Evolutionary conservation across 2,888 invertebrate genomes (phyloP).

Genomic region (Serrognathus titanus): DNA sequence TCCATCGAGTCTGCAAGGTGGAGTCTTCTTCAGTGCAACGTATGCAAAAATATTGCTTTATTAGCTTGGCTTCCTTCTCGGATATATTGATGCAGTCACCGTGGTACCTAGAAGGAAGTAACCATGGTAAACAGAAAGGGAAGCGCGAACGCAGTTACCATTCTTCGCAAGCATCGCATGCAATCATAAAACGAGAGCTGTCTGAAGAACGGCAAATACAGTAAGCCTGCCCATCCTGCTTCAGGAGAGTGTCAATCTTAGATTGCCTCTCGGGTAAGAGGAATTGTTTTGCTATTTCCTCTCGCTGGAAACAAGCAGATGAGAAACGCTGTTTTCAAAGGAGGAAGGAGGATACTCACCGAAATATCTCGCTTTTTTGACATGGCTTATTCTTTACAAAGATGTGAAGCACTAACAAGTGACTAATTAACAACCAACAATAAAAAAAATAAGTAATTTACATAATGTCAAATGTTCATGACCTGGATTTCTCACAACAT

Average conservation of each 20-base stretch:
- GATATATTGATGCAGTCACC: slow-evolving; percentile 96
- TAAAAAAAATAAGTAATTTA: too few species aligned
- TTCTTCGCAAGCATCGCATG: slow-evolving; percentile 95
- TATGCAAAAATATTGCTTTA: slow-evolving; percentile 90
- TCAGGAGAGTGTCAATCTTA: slow-evolving; percentile 81
- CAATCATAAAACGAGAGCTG: slow-evolving; percentile 95
- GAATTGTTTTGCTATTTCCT: slow-evolving; percentile 87
- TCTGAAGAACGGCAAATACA: slow-evolving; percentile 94
- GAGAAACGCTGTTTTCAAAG: background rate
- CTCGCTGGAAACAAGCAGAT: slow-evolving; percentile 58
- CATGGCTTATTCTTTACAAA: slow-evolving; percentile 13
- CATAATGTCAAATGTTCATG: too few species aligned
- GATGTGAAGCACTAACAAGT: too few species aligned
- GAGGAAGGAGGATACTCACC: slow-evolving; percentile 22
- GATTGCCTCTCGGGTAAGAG: slow-evolving; percentile 86
- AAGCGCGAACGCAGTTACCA: slow-evolving; percentile 56
- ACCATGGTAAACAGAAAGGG: background rate
- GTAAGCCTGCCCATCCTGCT: slow-evolving; percentile 89
- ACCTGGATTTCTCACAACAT: too few species aligned
- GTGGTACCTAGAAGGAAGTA: slow-evolving; percentile 61
- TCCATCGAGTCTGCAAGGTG: slow-evolving; percentile 60
- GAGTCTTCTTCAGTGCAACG: slow-evolving; percentile 82
- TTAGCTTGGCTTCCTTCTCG: slow-evolving; percentile 87
- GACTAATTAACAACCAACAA: too few species aligned
- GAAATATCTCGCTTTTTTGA: slow-evolving; percentile 32